A percentile compares a stretch with the other conserved stretches of the same genome.
Conservation (phyloP, 2,113 vertebrate genomes). For the Nothoprocta pentlandii region DNA sequence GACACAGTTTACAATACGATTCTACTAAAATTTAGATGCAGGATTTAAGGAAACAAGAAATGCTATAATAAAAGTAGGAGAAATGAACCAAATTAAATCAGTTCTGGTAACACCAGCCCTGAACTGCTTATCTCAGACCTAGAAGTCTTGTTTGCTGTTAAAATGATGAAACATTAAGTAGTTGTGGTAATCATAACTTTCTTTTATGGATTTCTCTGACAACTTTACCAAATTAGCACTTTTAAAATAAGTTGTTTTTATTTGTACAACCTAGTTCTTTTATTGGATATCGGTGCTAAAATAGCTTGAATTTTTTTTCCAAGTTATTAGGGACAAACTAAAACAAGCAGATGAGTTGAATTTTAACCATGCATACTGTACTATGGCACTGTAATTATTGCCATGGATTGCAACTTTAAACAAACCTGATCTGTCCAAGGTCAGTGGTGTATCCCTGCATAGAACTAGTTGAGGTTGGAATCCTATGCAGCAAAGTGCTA, state of each 20-base stretch:
- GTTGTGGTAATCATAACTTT: not conserved
- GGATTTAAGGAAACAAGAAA: not conserved
- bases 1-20: not conserved
- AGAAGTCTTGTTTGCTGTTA: not conserved
- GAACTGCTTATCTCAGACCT: not conserved
- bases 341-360: slow-evolving; percentile 9
- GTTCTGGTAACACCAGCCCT: not conserved
- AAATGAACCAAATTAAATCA: not conserved
- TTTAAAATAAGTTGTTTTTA: not conserved
- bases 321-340: not conserved
- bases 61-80: not conserved
- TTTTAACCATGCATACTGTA: slow-evolving; percentile 41
- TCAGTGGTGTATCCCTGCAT: not conserved
- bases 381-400: slow-evolving; percentile 33
- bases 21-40: not conserved
- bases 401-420: slow-evolving; percentile 10
- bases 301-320: not conserved
- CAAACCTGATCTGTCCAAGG: not conserved
- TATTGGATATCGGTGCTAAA: not conserved
- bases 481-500: not conserved
- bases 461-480: not conserved
- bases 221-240: not conserved
- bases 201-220: not conserved
- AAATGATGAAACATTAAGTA: not conserved
- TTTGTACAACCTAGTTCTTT: not conserved